Conservation (phyloP, 2,113 vertebrate genomes). For the Melanerpes formicivorus region DNA sequence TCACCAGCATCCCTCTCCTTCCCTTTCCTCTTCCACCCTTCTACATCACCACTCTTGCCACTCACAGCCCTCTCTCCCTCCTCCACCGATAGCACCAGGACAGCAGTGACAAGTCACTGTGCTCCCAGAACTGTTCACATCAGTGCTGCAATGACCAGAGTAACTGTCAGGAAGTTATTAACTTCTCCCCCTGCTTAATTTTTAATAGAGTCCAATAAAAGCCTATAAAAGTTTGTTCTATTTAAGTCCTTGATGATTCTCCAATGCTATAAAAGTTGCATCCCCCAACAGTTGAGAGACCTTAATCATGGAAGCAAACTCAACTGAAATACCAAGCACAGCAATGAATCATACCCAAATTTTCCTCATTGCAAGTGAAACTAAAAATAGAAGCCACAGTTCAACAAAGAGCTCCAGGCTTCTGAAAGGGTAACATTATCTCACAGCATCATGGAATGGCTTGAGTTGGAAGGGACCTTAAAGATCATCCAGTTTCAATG, state of each 20-base stretch:
- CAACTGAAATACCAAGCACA: neutral
- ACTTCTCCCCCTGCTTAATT: neutral
- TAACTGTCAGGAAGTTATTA: neutral
- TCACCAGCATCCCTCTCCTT: neutral
- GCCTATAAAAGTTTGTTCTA: neutral
- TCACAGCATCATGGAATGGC: too few relatives aligned
- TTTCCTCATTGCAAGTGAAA: neutral
- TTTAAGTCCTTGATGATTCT: neutral
- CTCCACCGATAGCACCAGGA: neutral
- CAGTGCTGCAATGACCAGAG: neutral
- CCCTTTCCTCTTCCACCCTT: neutral
- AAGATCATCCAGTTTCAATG: too few relatives aligned
- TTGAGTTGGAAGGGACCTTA: too few relatives aligned
- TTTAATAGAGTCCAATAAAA: conserved; percentile 25
- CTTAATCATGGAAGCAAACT: conserved; percentile 33
- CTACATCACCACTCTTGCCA: neutral
- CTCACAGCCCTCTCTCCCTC: neutral
- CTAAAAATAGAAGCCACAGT: neutral
- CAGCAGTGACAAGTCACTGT: neutral
- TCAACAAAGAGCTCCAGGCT: neutral
- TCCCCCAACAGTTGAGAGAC: neutral
- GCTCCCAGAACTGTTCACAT: neutral
- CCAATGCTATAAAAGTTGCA: neutral
- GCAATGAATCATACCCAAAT: neutral
- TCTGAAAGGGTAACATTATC: neutral